These are phyloP conservation scores for Zingel zingel DNA, from an alignment of 2,113 vertebrate genomes.

Conservation along the genomic window DNA sequence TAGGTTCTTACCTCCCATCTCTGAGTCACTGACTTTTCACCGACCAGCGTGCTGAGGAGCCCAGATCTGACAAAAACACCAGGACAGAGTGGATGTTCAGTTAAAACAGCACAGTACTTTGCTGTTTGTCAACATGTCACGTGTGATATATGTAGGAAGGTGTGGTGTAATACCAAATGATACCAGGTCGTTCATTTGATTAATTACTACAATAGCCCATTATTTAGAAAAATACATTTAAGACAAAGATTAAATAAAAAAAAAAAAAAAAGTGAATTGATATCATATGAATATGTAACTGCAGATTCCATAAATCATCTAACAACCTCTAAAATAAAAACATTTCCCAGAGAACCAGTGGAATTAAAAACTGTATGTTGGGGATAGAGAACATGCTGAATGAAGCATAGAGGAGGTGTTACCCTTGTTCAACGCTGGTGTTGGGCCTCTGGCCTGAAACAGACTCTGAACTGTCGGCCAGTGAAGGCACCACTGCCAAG, in stretches of 20 bases:
- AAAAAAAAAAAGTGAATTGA: background rate
- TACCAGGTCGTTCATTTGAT: background rate
- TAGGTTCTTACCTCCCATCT: conserved; percentile 93
- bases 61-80: conserved; percentile 87
- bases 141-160: too few species aligned
- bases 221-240: background rate
- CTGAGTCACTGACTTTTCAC: conserved; percentile 98
- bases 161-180: background rate
- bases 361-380: background rate
- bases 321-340: background rate
- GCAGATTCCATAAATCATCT: background rate
- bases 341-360: background rate
- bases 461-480: conserved; percentile 97
- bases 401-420: conserved; percentile 47
- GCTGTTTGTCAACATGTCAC: background rate
- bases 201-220: background rate
- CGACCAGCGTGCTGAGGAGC: conserved; percentile 96
- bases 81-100: rapidly evolving
- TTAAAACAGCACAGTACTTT: background rate
- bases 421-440: conserved; percentile 99
- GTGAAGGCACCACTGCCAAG: conserved; percentile 96
- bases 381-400: background rate
- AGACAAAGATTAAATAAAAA: background rate
- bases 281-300: background rate
- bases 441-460: conserved; percentile 98